Base-by-base conservation (phyloP, 2,797 vertebrate species). In the Epinephelus awoara region DNA sequence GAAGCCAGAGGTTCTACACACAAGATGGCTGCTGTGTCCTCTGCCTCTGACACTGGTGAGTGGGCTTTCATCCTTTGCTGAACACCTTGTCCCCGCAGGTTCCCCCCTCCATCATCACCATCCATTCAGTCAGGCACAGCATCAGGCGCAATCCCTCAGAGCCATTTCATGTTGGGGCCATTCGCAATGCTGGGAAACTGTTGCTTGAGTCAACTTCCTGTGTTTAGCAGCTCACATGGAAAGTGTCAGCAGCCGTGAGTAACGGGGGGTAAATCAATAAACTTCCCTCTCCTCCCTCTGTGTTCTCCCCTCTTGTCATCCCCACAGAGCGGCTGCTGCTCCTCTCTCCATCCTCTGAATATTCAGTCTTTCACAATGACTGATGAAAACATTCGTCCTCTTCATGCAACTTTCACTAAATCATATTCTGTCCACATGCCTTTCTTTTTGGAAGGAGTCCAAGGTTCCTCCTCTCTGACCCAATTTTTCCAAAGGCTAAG, bases 1-100 rank as follows among this genome's bases (percentile, higher is more conserved):
- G 91, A 95, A 89, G 92, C 92, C 94, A 94, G 93, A 91, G 94
- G 93, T 95, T 91, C 92, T 75, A 92, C 86, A 84, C 92, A 93
- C 94, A 96, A 95, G 93, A 96, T 96, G 95, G 95, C 95, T 94
- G 93, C 94, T 87, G 87, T 94, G 92, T 94, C 94, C 92, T 94
- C 93, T 91, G 91, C 89, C 88, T 94, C 91, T 76, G 92, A 93
- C 83, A 89, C 93, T 50, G 94, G 95, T 95, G 78, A 94, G 95
- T 93, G 78, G 66, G 69, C 64, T 84, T 75, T 72, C 46, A 77
- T 88, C 72, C 62, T 88, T 72, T 67, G 56, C 77, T 44, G 4
- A 63, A 82, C 76, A 77, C 79, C 63, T 83, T 46, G 17, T 34
- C 34, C 40, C 79, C 18, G 55, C 74, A 4, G 49, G 62, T 62